Percentiles rank a stretch among this genome's conserved stretches.
phyloP scores from a whole-genome alignment of 2,888 invertebrate genomes.

The Erannis defoliaria region DNA sequence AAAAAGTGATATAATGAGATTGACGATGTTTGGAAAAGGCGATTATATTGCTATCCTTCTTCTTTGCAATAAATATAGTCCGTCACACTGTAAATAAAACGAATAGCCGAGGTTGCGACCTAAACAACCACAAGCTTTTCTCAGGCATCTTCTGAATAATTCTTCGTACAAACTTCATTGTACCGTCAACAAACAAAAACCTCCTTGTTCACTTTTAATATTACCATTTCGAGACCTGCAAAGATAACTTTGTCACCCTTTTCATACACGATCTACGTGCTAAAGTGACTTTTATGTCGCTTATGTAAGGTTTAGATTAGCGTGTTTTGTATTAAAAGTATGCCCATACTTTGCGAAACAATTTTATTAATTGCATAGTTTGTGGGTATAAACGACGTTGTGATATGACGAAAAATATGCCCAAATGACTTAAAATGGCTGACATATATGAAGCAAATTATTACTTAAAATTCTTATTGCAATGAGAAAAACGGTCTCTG shows the following conservation, averaged over 20 bases:
- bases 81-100: neutral
- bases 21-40: too few relatives aligned
- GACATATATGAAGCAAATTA: neutral
- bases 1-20: too few relatives aligned
- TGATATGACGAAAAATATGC: constrained; percentile 9
- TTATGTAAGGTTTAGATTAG: neutral
- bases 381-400: neutral
- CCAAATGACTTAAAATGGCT: constrained; percentile 1
- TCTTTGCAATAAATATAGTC: too few relatives aligned
- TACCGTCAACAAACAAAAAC: constrained; percentile 26
- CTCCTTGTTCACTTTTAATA: constrained; percentile 17
- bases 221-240: constrained; percentile 5
- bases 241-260: constrained; percentile 22
- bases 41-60: too few relatives aligned
- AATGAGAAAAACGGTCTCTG: too few relatives aligned
- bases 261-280: neutral
- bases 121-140: constrained; percentile 6
- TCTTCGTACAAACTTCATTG: constrained; percentile 24
- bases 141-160: constrained; percentile 24
- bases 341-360: constrained; percentile 21
- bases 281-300: neutral
- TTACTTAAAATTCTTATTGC: too few relatives aligned
- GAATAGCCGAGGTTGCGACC: constrained; percentile 4
- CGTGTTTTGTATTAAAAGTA: neutral
- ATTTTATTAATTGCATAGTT: constrained; percentile 37